phyloP scores from a whole-genome alignment of 2,797 vertebrate genomes.

The Hoplostethus atlanticus region DNA sequence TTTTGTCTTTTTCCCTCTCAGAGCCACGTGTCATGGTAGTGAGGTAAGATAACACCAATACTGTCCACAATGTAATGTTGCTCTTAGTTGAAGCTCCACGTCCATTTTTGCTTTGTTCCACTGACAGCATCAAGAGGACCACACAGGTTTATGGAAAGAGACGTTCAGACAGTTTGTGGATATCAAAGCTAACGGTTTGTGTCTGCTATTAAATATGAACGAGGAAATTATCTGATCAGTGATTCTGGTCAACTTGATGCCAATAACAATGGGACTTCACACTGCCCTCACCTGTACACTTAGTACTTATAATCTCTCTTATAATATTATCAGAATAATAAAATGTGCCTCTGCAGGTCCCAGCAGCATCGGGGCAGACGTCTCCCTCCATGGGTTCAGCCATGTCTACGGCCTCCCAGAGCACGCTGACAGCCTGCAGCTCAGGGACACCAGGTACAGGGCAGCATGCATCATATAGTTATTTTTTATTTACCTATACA shows the following conservation, averaged over 20 bases:
- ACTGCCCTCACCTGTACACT: too few relatives aligned
- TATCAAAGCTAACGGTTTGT: conserved; percentile 90
- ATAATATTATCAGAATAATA: background rate
- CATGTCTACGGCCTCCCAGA: conserved; percentile 94
- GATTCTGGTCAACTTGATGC: background rate
- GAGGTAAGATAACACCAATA: conserved; percentile 54
- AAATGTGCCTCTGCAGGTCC: conserved; percentile 82
- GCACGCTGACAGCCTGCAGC: conserved; percentile 89
- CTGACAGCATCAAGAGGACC: conserved; percentile 73
- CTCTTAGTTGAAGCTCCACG: background rate
- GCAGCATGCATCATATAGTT: background rate
- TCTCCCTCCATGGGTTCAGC: conserved; percentile 90
- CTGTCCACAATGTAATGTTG: background rate
- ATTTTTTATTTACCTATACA: too few relatives aligned
- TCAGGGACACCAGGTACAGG: conserved; percentile 91
- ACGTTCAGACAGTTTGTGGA: conserved; percentile 90
- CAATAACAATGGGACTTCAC: too few relatives aligned
- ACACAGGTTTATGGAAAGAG: conserved; percentile 87
- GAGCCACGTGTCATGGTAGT: background rate
- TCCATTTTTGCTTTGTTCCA: conserved; percentile 16
- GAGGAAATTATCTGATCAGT: too few relatives aligned
- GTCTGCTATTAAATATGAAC: conserved; percentile 6
- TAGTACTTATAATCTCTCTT: too few relatives aligned
- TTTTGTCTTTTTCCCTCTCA: conserved; percentile 18
- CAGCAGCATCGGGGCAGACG: conserved; percentile 90